Evolutionary conservation across 1,140 invertebrate genomes (phyloP), one percentile per base, ranked within the genome.

Genomic region (Ptiloglossa arizonensis): DNA sequence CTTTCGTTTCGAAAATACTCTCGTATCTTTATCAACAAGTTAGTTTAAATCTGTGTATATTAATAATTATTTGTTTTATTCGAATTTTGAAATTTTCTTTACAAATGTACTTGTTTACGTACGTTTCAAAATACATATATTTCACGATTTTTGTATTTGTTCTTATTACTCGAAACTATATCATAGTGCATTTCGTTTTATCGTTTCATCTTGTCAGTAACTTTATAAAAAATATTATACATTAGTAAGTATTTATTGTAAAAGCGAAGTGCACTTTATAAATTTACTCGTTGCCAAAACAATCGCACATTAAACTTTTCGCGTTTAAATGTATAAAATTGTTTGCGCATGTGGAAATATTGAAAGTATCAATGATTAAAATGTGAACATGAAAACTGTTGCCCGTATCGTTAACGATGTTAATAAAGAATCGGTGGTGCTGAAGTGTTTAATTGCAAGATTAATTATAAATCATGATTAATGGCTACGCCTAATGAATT

Each of bases 401-500:
- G 75, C 57, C 38, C 48, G 68, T 22, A 74, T 79, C 54, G 81
- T 56, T 59, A 66, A 41, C 29, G 35, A 74, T 32, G 60, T 79
- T 79, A 82, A 83, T 70, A 79, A 82, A 82, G 57, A 81, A 83
- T 69, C 69, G 73, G 38, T 13, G 22, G 59, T 48, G 52, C 35
- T 81, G 50, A 83, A 83, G 81, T 78, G 77, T 83, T 82, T 60
- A 83, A 78, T 71, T 22, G 27, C 2, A 32, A 11, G 32, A 68
- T 83, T 80, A 84, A 84, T 79, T 83, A 83, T 83, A 62, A 67
- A 83, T 68, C 38, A 15, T 63, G 71, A 84, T 84, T 84, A 83
- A 83, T 80, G 75, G 82, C 60, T 3, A 54, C 22, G 5, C 44
- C 29, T 63, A 67, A 84, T 84, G 66, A 84, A 83, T 83, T 84